These are phyloP conservation scores for Drosophila nigrodunni DNA, from an alignment of 1,140 invertebrate species.

Conservation along the genomic window DNA sequence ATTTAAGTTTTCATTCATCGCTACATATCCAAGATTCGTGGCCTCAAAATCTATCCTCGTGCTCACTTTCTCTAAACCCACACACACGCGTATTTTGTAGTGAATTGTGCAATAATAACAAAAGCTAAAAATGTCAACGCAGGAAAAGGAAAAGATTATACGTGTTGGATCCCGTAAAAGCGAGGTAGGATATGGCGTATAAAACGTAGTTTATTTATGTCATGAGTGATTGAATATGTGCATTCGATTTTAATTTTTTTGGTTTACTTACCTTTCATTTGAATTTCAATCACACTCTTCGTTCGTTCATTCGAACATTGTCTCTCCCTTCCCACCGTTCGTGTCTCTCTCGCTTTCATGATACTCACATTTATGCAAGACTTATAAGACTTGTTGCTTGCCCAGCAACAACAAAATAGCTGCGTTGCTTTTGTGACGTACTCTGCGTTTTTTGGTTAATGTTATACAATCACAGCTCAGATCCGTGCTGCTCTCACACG, in stretches of 20 bases:
- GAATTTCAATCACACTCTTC: conserved; percentile 70
- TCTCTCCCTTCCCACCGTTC: neutral
- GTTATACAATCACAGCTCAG: conserved; percentile 71
- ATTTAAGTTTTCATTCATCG: conserved; percentile 70
- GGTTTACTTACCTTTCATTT: conserved; percentile 56
- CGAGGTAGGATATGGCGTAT: conserved; percentile 85
- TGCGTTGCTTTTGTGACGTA: conserved; percentile 27
- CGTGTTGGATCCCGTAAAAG: conserved; percentile 89
- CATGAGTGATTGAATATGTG: conserved; percentile 16
- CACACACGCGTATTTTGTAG: conserved; percentile 34
- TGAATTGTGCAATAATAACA: conserved; percentile 70
- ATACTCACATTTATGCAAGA: conserved; percentile 47
- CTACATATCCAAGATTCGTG: conserved; percentile 39
- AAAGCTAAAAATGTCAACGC: conserved; percentile 54
- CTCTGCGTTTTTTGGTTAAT: conserved; percentile 49
- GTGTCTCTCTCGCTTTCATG: conserved; percentile 10
- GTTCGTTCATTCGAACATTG: conserved; percentile 14
- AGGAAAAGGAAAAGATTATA: conserved; percentile 85
- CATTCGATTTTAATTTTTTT: conserved; percentile 47
- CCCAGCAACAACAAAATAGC: conserved; percentile 40
- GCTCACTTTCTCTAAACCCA: conserved; percentile 69
- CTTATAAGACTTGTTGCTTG: conserved; percentile 59
- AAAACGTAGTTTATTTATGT: conserved; percentile 41
- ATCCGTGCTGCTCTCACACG: conserved; percentile 55
- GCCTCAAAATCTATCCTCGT: conserved; percentile 59